phyloP scores from a whole-genome alignment of 1,140 invertebrate genomes.

The Panulirus ornatus region DNA sequence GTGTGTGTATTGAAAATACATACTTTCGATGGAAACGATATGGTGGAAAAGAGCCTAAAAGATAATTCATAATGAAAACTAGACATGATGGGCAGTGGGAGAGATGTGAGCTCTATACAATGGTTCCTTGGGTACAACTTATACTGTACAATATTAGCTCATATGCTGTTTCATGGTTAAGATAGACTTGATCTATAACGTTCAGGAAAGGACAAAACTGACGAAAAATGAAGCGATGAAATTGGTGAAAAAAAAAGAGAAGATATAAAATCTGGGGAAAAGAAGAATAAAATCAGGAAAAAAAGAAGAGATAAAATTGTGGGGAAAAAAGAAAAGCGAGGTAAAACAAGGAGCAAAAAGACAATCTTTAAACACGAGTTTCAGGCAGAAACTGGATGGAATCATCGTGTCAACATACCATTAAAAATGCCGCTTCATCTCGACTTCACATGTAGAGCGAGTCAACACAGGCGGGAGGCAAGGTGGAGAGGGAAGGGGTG shows the following conservation, averaged over 20 bases:
- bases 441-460: neutral
- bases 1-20: no score
- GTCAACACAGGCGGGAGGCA: neutral
- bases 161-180: no score
- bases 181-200: no score
- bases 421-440: constrained; percentile 17
- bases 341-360: neutral
- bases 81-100: no score
- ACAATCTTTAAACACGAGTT: neutral
- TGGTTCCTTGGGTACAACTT: no score
- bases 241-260: neutral
- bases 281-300: neutral
- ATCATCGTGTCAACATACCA: constrained; percentile 8
- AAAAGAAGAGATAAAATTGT: neutral
- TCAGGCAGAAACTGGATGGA: neutral
- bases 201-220: no score
- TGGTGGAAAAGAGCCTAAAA: no score
- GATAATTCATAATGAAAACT: no score
- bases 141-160: no score
- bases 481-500: neutral
- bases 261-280: neutral
- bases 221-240: no score
- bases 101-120: no score
- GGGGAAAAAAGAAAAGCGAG: neutral
- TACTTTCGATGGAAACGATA: no score